Evolutionary conservation across 2,797 vertebrate species (phyloP).

Genomic region (Darevskia mixta): DNA sequence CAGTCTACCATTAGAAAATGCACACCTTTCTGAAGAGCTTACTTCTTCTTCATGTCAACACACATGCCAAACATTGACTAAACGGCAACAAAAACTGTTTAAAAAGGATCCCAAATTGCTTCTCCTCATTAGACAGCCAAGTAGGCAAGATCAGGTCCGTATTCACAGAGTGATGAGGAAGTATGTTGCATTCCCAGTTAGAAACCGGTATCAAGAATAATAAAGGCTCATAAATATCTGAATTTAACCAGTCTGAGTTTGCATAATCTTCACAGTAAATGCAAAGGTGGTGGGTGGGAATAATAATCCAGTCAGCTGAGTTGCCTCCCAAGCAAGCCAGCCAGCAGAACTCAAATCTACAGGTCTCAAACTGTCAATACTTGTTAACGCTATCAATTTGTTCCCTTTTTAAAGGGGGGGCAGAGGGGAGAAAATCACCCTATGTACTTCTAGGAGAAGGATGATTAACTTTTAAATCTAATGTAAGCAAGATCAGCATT

Average conservation of each 20-base stretch:
- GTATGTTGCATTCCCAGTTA: background rate
- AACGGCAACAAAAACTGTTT: background rate
- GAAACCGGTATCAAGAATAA: background rate
- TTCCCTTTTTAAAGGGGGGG: background rate
- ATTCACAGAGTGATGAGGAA: background rate
- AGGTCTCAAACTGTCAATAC: background rate
- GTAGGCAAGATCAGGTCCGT: background rate
- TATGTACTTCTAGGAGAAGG: background rate
- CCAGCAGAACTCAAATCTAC: constrained; percentile 5
- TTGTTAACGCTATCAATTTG: background rate
- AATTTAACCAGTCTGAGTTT: background rate
- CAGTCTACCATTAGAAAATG: constrained; percentile 8
- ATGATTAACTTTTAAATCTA: constrained; percentile 2
- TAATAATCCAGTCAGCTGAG: background rate
- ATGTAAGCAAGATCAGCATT: constrained; percentile 1
- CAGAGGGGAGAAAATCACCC: background rate
- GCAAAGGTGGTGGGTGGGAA: background rate
- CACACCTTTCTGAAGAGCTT: background rate
- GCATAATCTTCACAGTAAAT: background rate
- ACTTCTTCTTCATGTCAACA: too few relatives aligned
- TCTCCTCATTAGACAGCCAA: background rate
- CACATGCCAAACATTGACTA: background rate
- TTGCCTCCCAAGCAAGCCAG: background rate
- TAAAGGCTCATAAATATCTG: background rate
- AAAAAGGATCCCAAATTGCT: background rate